A percentile compares a stretch with the other conserved stretches of the same genome.
Evolutionary conservation across 2,113 vertebrate species (phyloP).

Genomic region (Loxodonta africana): DNA sequence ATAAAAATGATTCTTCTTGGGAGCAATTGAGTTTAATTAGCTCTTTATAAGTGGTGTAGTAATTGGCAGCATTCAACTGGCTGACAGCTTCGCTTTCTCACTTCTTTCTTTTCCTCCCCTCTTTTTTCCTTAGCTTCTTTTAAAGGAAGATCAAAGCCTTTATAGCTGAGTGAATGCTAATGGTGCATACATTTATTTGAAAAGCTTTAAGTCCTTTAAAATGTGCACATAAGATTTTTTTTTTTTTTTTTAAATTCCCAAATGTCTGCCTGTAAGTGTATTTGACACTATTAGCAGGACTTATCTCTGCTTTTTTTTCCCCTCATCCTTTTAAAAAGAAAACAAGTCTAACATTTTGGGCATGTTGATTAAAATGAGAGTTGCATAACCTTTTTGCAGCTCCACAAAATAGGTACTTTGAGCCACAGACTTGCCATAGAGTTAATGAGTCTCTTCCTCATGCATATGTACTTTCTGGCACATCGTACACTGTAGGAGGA

Average conservation of each 20-base stretch:
- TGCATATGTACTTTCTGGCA: background rate
- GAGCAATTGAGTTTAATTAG: constrained; percentile 93
- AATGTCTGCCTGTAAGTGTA: constrained; percentile 82
- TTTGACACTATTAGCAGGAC: constrained; percentile 86
- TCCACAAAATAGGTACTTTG: constrained; percentile 55
- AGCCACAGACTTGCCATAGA: constrained; percentile 41
- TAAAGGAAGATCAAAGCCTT: constrained; percentile 90
- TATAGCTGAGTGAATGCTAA: constrained; percentile 87
- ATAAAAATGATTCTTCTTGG: constrained; percentile 89
- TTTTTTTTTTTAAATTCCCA: background rate
- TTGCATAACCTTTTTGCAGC: constrained; percentile 79
- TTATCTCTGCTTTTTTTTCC: constrained; percentile 75
- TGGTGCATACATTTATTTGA: constrained; percentile 85
- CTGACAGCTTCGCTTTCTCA: constrained; percentile 89
- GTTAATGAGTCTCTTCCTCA: constrained; percentile 75
- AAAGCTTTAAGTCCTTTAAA: constrained; percentile 82
- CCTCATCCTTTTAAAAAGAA: constrained; percentile 40
- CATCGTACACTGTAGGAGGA: rapidly evolving
- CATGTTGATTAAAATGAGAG: constrained; percentile 70
- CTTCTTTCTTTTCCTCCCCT: constrained; percentile 70
- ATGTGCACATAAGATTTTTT: constrained; percentile 61
- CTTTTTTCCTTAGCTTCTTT: constrained; percentile 77
- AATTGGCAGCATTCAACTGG: constrained; percentile 90
- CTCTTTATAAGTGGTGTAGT: constrained; percentile 90
- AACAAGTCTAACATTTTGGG: constrained; percentile 76